phyloP scores from a whole-genome alignment of 2,797 vertebrate species.

The Micropoecilia bifurca region DNA sequence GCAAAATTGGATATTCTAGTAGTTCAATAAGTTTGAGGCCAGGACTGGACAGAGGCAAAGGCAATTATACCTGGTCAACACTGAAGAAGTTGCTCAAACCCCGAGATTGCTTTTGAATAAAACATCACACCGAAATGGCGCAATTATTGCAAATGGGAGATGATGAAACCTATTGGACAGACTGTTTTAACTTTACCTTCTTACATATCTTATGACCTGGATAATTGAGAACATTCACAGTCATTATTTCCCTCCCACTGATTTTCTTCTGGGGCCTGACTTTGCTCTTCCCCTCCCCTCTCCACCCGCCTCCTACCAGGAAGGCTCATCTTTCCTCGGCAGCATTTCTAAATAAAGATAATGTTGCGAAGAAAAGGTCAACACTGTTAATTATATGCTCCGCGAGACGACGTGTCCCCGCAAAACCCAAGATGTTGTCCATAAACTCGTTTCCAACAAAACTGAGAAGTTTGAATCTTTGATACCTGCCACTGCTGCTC shows the following conservation, averaged over 20 bases:
- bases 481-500: slow-evolving; percentile 56
- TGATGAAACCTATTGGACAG: slow-evolving; percentile 31
- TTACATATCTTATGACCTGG: slow-evolving; percentile 38
- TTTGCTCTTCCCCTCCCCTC: slow-evolving; percentile 25
- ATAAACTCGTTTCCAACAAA: slow-evolving; percentile 55
- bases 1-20: slow-evolving; percentile 82
- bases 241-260: slow-evolving; percentile 33
- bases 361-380: slow-evolving; percentile 67
- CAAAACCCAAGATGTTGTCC: slow-evolving; percentile 49
- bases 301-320: slow-evolving; percentile 16
- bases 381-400: slow-evolving; percentile 70
- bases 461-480: slow-evolving; percentile 60
- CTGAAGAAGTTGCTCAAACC: slow-evolving; percentile 55
- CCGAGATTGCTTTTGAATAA: slow-evolving; percentile 62
- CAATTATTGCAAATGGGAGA: slow-evolving; percentile 49
- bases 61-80: slow-evolving; percentile 77
- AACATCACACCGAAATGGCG: slow-evolving; percentile 56
- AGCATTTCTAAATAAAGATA: slow-evolving; percentile 63
- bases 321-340: slow-evolving; percentile 45
- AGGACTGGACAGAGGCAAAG: slow-evolving; percentile 57
- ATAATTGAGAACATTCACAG: slow-evolving; percentile 45
- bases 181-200: slow-evolving; percentile 33
- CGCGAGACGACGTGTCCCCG: slow-evolving; percentile 54
- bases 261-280: slow-evolving; percentile 29
- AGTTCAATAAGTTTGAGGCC: slow-evolving; percentile 73